phyloP scores from a whole-genome alignment of 2,888 invertebrate genomes.

The Noctua fimbriata region DNA sequence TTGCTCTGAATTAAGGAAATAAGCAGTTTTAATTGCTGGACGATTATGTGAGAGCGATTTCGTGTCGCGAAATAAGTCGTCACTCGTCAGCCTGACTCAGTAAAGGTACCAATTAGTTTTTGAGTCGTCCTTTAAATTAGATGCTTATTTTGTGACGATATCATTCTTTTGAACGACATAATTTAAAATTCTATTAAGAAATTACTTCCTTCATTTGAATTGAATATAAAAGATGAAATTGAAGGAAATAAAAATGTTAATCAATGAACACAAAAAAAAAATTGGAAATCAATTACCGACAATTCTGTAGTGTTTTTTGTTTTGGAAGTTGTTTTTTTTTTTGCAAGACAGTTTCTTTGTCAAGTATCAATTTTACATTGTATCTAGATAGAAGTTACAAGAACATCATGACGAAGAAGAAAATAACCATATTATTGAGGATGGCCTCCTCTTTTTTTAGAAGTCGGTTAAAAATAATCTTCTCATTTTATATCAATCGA shows the following conservation, averaged over 20 bases:
- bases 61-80: conserved; percentile 69
- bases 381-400: too few species aligned
- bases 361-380: too few species aligned
- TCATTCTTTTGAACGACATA: not conserved
- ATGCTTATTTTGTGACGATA: conserved; percentile 39
- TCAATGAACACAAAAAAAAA: not conserved
- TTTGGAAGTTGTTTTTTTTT: too few species aligned
- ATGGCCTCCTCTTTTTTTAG: not conserved
- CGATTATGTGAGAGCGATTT: conserved; percentile 85
- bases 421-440: too few species aligned
- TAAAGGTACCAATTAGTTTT: conserved; percentile 53
- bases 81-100: conserved; percentile 53
- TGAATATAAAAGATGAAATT: not conserved
- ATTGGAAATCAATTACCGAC: not conserved
- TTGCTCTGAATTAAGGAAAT: conserved; percentile 88
- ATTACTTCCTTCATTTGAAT: not conserved
- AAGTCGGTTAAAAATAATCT: not conserved
- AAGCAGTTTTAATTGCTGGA: conserved; percentile 87
- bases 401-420: too few species aligned
- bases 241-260: not conserved
- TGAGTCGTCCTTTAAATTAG: conserved; percentile 36
- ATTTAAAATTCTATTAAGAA: not conserved
- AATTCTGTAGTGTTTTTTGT: not conserved
- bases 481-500: not conserved
- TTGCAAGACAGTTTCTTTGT: too few species aligned